Base-by-base conservation (phyloP, 2,113 vertebrate genomes). In the Sorex araneus region DNA sequence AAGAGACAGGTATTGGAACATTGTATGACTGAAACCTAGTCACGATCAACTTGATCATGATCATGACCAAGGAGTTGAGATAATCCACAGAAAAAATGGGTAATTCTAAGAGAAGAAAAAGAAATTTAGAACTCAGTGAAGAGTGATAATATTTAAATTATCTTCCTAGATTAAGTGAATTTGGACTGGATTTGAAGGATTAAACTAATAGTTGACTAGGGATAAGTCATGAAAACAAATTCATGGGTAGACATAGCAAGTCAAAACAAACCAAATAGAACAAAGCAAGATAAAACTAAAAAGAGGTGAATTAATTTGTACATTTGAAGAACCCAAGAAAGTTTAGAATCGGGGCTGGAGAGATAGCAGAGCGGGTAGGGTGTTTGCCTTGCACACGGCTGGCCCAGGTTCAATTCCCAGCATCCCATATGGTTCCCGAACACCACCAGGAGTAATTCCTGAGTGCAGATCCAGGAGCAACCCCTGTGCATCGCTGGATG, bases 121-220 rank as follows among this genome's bases (percentile, higher is more conserved):
- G 34, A 73, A 40, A 54, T 57, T 70, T 75, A 25, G 82, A 92
- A 54, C 16, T 60, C 32, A 54, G 9, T 87, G 8, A 23, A 77
- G 27, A 34, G 10, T 5, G 76, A 71, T 81, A 32, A 71, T 77
- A 69, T 69, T 79, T 79, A 86, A 71, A 27, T 40, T 78, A 1
- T 87, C 13, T 88, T 85, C 15, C 54, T 60, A 60, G 57, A 60
- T 60, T 81, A 89, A 88, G n/a, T 43, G 78, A 82, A 71, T 60
- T 15, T 85, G 28, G 10, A 16, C 4, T 79, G 25, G 8, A 0
- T 66, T 84, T 66, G 18, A 79, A 87, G 34, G 28, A 69, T 74
- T 2, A 69, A 67, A 74, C 74, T 79, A 47, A 36, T 78, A 83
- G 34, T 54, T 36, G 70, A 28, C 12, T 69, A 30, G 6, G 12